These are phyloP conservation scores for Julus scanicus DNA, from an alignment of 2,888 invertebrate genomes.

Conservation along the genomic window DNA sequence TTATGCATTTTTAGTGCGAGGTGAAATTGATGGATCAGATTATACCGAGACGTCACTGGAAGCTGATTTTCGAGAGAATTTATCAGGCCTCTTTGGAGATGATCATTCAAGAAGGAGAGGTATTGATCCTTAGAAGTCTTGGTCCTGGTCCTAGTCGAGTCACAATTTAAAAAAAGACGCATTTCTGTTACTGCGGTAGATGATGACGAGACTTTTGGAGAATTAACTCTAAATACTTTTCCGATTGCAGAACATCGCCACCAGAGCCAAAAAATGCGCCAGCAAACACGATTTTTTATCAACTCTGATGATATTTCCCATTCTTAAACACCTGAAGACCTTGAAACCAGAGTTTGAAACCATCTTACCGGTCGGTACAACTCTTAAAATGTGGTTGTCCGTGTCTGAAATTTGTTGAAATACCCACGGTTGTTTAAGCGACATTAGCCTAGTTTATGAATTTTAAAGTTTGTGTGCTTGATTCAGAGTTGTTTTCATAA, in stretches of 20 bases:
- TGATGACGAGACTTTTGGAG: no score
- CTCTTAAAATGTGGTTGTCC: no score
- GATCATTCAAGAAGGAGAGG: slow-evolving; percentile 88
- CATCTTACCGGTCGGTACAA: slow-evolving; percentile 72
- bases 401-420: no score
- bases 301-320: slow-evolving; percentile 83
- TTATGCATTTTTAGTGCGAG: slow-evolving; percentile 73
- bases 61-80: slow-evolving; percentile 84
- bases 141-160: no score
- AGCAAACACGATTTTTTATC: slow-evolving; percentile 82
- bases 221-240: no score
- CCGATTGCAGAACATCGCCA: slow-evolving; percentile 74
- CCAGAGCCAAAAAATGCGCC: slow-evolving; percentile 79
- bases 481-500: neutral
- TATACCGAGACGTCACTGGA: slow-evolving; percentile 82
- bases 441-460: no score
- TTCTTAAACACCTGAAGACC: slow-evolving; percentile 79
- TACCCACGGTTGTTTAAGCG: no score
- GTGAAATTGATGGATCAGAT: slow-evolving; percentile 84
- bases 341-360: slow-evolving; percentile 84
- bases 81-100: slow-evolving; percentile 86
- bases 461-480: no score
- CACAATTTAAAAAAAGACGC: no score
- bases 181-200: neutral
- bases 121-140: slow-evolving; percentile 62